Evolutionary conservation across 2,797 vertebrate species (phyloP).

Genomic region (Stomatorhinus walkeri): DNA sequence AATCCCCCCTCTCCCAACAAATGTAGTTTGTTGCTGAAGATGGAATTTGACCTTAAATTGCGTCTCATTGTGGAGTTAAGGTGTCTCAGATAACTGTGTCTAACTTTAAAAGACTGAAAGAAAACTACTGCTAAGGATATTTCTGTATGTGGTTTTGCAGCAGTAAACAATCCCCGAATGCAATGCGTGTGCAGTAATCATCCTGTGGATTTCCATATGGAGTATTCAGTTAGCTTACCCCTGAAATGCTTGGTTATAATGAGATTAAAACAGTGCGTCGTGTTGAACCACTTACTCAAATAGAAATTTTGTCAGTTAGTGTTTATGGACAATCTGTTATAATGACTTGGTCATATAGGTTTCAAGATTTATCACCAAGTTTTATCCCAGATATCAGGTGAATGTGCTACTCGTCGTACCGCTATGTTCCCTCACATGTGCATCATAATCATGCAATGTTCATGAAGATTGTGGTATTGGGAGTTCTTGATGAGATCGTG

Average conservation of each 20-base stretch:
- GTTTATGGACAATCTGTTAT: background rate
- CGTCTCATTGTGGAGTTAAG: background rate
- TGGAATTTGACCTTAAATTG: background rate
- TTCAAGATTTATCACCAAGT: background rate
- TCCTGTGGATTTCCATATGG: background rate
- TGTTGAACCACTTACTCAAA: background rate
- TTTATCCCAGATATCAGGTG: background rate
- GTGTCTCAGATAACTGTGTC: background rate
- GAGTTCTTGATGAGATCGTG: background rate
- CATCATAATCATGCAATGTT: background rate
- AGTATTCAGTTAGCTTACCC: background rate
- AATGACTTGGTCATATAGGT: background rate
- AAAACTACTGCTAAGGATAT: background rate
- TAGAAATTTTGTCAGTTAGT: background rate
- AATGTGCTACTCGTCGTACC: background rate
- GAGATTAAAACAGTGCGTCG: background rate
- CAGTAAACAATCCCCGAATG: background rate
- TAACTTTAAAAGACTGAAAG: background rate
- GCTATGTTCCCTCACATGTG: background rate
- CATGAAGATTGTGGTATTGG: background rate
- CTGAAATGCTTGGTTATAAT: background rate
- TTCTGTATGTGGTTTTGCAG: background rate
- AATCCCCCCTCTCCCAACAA: background rate
- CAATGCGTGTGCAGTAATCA: background rate
- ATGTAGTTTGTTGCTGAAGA: background rate